These are phyloP conservation scores for Ischnus inquisitorius DNA, from an alignment of 2,888 invertebrate genomes.

Conservation along the genomic window DNA sequence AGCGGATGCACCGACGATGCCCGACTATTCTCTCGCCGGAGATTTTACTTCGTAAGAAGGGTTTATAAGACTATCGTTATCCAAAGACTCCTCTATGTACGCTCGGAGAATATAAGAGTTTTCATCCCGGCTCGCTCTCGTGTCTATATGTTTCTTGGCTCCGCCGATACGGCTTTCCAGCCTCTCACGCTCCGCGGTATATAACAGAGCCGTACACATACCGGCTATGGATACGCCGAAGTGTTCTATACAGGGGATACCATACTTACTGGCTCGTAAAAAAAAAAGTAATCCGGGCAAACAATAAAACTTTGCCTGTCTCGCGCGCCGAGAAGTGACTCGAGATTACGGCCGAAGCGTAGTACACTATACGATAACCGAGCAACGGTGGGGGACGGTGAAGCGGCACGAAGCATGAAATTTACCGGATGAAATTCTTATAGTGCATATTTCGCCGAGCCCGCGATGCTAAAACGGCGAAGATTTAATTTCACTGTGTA, in stretches of 20 bases:
- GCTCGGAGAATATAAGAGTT: slow-evolving; percentile 40
- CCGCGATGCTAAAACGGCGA: slow-evolving; percentile 20
- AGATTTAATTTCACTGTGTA: slow-evolving; percentile 28
- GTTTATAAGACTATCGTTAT: slow-evolving; percentile 31
- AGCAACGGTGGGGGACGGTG: not conserved
- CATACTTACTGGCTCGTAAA: slow-evolving; percentile 64
- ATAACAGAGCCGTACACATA: slow-evolving; percentile 11
- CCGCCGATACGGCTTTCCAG: slow-evolving; percentile 6
- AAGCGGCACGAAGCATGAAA: slow-evolving; percentile 48
- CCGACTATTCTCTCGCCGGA: not conserved
- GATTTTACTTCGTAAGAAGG: slow-evolving; percentile 23
- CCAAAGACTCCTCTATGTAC: slow-evolving; percentile 25
- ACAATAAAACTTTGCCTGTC: slow-evolving; percentile 66
- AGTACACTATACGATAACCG: slow-evolving; percentile 15
- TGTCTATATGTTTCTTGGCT: slow-evolving; percentile 5
- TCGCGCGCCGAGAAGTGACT: slow-evolving; percentile 57
- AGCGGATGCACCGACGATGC: slow-evolving; percentile 19
- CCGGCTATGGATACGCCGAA: slow-evolving; percentile 10
- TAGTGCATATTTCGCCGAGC: slow-evolving; percentile 52
- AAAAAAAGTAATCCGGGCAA: slow-evolving; percentile 64
- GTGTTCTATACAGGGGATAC: slow-evolving; percentile 23
- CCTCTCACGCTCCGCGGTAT: slow-evolving; percentile 30
- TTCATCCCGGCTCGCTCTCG: slow-evolving; percentile 1
- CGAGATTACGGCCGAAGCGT: slow-evolving; percentile 56
- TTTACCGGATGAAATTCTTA: slow-evolving; percentile 65